Conservation (phyloP, 2,888 invertebrate species). For the Willowsia nigromaculata region DNA sequence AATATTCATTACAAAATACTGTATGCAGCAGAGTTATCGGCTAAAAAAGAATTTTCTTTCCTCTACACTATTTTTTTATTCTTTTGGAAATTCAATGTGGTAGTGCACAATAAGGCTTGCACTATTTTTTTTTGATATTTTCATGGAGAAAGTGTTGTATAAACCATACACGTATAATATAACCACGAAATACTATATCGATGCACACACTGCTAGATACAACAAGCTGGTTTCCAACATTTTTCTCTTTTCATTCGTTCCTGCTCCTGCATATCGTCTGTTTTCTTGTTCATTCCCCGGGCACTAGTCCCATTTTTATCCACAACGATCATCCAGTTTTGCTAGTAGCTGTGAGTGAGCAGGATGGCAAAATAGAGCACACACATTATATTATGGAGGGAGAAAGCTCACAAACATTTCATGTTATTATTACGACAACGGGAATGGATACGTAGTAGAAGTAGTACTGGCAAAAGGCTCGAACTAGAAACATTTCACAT, state of each 20-base stretch:
- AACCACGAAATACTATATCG: background rate
- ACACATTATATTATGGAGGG: background rate
- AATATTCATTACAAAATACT: conserved; percentile 29
- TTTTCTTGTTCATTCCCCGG: conserved; percentile 63
- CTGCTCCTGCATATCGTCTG: conserved; percentile 28
- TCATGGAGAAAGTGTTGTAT: background rate
- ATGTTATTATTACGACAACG: background rate
- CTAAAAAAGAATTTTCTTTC: background rate
- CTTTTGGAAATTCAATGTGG: conserved; percentile 4
- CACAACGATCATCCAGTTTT: conserved; percentile 64
- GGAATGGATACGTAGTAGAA: conserved; percentile 3
- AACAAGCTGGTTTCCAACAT: background rate
- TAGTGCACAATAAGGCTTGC: conserved; percentile 3
- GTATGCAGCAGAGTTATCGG: background rate
- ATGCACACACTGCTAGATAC: background rate
- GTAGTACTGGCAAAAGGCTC: conserved; percentile 16
- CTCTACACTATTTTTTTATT: background rate
- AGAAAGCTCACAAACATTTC: conserved; percentile 24
- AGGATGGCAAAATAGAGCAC: background rate
- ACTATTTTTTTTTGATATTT: conserved; percentile 7
- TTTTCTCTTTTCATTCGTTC: conserved; percentile 10
- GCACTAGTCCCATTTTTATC: conserved; percentile 68
- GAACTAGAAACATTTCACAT: background rate
- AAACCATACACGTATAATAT: background rate
- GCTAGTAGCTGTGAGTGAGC: conserved; percentile 31